A percentile compares a stretch with the other conserved stretches of the same genome.
These are phyloP conservation scores for Linurgus olivaceus DNA, from an alignment of 2,797 vertebrate species.

Conservation along the genomic window DNA sequence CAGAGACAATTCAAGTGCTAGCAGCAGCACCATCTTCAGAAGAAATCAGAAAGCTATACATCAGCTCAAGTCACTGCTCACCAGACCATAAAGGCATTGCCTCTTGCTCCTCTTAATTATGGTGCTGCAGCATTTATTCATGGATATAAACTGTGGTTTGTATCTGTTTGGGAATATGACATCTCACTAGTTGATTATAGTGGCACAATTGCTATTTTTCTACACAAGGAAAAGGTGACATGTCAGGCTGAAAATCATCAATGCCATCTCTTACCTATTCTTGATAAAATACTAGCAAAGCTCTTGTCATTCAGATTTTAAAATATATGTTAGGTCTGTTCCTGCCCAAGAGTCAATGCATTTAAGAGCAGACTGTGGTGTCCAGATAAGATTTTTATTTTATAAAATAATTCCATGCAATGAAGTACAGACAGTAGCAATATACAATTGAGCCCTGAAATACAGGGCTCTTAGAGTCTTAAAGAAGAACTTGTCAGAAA, in stretches of 20 bases:
- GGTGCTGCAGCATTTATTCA: constrained; percentile 5
- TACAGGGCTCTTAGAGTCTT: not conserved
- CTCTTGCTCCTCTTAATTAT: constrained; percentile 19
- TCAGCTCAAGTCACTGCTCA: not conserved
- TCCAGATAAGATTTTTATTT: not conserved
- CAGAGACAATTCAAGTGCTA: not conserved
- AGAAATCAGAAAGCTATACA: constrained; percentile 17
- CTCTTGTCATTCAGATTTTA: not conserved
- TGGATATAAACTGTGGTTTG: not conserved
- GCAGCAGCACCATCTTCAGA: not conserved
- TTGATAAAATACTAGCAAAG: not conserved
- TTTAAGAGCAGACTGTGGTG: not conserved
- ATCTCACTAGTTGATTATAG: not conserved
- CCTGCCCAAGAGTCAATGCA: not conserved
- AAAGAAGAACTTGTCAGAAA: not conserved
- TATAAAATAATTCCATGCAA: not conserved
- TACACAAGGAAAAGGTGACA: not conserved
- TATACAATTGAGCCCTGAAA: not conserved
- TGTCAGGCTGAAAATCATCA: not conserved
- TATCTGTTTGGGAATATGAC: not conserved
- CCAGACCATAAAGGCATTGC: constrained; percentile 12
- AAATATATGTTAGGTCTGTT: not conserved
- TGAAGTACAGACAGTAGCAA: not conserved
- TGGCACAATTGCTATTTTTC: not conserved
- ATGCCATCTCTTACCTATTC: not conserved